A percentile compares a stretch with the other conserved stretches of the same genome.
Evolutionary conservation across 2,797 vertebrate species (phyloP).

Genomic region (Anniella stebbinsi): DNA sequence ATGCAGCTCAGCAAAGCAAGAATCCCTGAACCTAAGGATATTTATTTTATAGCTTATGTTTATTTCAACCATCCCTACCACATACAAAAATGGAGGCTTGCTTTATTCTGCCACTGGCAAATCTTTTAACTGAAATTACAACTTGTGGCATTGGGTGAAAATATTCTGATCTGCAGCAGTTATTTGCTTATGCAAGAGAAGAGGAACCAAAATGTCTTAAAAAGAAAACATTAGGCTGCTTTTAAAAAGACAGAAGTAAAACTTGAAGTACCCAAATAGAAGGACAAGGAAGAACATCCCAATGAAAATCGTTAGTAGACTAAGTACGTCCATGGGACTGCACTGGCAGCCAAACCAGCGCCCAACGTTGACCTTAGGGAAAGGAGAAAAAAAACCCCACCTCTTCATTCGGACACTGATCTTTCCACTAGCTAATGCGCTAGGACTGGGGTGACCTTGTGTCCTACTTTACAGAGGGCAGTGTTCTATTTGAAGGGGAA

Average conservation of each 20-base stretch:
- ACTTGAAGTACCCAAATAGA: slow-evolving; percentile 31
- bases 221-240: slow-evolving; percentile 53
- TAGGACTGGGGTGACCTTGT: no score
- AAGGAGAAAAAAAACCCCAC: background rate
- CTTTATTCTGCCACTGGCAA: slow-evolving; percentile 46
- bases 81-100: slow-evolving; percentile 30
- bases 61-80: slow-evolving; percentile 37
- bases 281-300: slow-evolving; percentile 48
- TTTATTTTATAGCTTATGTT: slow-evolving; percentile 46
- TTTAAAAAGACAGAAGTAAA: slow-evolving; percentile 51
- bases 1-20: slow-evolving; percentile 10
- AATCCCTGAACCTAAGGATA: slow-evolving; percentile 34
- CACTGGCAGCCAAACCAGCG: background rate
- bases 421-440: background rate
- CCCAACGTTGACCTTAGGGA: background rate
- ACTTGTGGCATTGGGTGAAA: slow-evolving; percentile 63
- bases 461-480: no score
- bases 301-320: background rate
- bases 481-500: no score
- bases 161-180: slow-evolving; percentile 5
- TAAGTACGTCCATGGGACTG: background rate
- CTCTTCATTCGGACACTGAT: background rate
- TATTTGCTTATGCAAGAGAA: slow-evolving; percentile 47
- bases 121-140: slow-evolving; percentile 54
- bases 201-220: slow-evolving; percentile 35